A percentile compares a stretch with the other conserved stretches of the same genome.
phyloP scores from a whole-genome alignment of 1,140 invertebrate genomes.

The Zaprionus camerounensis region DNA sequence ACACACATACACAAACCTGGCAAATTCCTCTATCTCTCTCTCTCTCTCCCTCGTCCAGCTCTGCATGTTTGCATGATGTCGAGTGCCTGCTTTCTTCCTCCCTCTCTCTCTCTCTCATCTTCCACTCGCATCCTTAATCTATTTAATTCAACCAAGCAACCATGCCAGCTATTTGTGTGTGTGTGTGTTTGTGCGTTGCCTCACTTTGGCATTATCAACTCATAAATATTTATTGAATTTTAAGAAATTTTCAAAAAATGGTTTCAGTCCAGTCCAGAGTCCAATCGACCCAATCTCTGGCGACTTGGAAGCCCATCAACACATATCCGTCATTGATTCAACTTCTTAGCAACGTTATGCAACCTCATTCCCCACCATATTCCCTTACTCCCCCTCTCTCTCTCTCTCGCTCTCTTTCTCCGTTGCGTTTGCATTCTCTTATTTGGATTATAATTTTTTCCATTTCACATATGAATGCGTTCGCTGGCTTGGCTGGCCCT shows the following conservation, averaged over 20 bases:
- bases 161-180: slow-evolving; percentile 51
- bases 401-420: neutral
- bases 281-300: slow-evolving; percentile 17
- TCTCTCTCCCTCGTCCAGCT: slow-evolving; percentile 25
- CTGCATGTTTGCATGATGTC: slow-evolving; percentile 60
- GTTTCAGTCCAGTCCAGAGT: slow-evolving; percentile 26
- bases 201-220: slow-evolving; percentile 75
- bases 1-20: slow-evolving; percentile 12
- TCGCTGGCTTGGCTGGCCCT: slow-evolving; percentile 50
- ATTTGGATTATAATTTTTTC: slow-evolving; percentile 83
- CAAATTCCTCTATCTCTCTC: slow-evolving; percentile 10
- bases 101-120: neutral
- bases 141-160: slow-evolving; percentile 78
- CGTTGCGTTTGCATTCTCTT: slow-evolving; percentile 72
- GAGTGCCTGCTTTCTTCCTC: neutral
- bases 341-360: slow-evolving; percentile 23
- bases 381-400: neutral
- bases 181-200: slow-evolving; percentile 35
- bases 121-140: slow-evolving; percentile 66
- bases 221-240: slow-evolving; percentile 84
- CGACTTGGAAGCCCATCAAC: slow-evolving; percentile 37
- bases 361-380: too few relatives aligned
- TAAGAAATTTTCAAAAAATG: slow-evolving; percentile 77
- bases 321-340: slow-evolving; percentile 55
- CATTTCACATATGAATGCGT: slow-evolving; percentile 83